Evolutionary conservation across 2,113 vertebrate genomes (phyloP), one percentile per base, ranked within the genome.

Genomic region (Camelus dromedarius): DNA sequence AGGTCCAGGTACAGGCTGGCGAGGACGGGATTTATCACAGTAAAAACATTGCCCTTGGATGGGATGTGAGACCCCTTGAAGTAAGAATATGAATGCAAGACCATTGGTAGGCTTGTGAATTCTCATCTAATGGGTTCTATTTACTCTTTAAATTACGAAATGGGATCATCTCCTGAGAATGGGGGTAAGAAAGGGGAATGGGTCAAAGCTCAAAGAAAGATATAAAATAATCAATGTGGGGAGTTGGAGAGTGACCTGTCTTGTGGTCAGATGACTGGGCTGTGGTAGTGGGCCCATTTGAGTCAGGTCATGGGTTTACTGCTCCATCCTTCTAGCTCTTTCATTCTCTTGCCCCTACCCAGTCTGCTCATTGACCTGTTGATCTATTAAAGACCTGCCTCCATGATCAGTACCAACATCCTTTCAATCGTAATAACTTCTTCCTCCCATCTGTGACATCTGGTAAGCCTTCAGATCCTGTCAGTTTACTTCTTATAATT

Each of bases 91-190:
- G 14, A 54, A 67, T 96, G 1, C 22, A 46, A 22, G 15, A 72
- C 20, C 2, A 60, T 67, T 97, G 89, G 28, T 84, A 75, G n/a
- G 26, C 64, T 72, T 91, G 16, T 14, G 42, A 80, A n/a, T 66
- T 89, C 64, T 11, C 11, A 56, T 72, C 8, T 85, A 14, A 35
- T 70, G 14, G 22, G 4, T 66, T 92, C 54, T 14, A 70, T 56
- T 76, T 92, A 64, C 38, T 82, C 14, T 81, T 81, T 96, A 86
- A 82, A 77, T 95, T 90, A 83, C 24, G 58, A 90, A 9, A 7
- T 79, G 54, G 91, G 16, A 62, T 73, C 38, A 72, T 83, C 38
- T 64, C 24, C 58, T 48, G 38, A 87, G 46, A 97, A 97, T 35
- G 13, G 46, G 18, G 3, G 0, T 77, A 18, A 28, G 30, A 69